phyloP scores from a whole-genome alignment of 2,888 invertebrate species.

The Synergus gifuensis region DNA sequence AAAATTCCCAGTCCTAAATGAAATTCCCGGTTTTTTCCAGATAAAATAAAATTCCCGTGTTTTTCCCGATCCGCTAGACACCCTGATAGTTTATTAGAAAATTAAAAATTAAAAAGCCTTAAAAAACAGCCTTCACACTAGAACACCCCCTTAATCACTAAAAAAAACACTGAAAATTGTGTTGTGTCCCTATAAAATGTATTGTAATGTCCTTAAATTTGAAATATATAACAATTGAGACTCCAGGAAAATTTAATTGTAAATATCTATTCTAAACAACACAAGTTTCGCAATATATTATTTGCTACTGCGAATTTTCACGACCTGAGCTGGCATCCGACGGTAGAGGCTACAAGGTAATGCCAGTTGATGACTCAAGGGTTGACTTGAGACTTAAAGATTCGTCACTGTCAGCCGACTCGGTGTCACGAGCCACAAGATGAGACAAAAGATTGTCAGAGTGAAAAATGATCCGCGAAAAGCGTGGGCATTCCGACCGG shows the following conservation, averaged over 20 bases:
- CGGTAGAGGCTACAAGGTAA: slow-evolving; percentile 38
- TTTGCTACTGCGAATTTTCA: not conserved
- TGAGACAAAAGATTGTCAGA: slow-evolving; percentile 75
- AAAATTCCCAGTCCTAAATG: no score
- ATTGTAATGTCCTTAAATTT: no score
- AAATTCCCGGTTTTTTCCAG: no score
- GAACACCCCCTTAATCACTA: no score
- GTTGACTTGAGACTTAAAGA: slow-evolving; percentile 75
- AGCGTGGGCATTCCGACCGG: slow-evolving; percentile 66
- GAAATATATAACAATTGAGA: not conserved
- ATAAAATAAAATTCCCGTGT: no score
- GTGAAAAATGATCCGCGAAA: slow-evolving; percentile 78
- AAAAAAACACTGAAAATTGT: no score
- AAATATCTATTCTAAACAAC: not conserved
- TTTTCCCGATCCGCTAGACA: no score
- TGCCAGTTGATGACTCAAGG: slow-evolving; percentile 71
- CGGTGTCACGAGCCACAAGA: slow-evolving; percentile 75
- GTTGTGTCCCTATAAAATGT: no score
- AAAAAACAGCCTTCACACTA: no score
- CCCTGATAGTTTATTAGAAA: no score
- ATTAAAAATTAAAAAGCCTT: no score
- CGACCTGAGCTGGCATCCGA: not conserved
- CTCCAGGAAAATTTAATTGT: not conserved
- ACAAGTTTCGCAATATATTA: not conserved
- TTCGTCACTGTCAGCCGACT: slow-evolving; percentile 77